Percentiles rank a stretch among this genome's conserved stretches.
These are phyloP conservation scores for Hyperoodon ampullatus DNA, from an alignment of 2,113 vertebrate genomes.

Conservation along the genomic window DNA sequence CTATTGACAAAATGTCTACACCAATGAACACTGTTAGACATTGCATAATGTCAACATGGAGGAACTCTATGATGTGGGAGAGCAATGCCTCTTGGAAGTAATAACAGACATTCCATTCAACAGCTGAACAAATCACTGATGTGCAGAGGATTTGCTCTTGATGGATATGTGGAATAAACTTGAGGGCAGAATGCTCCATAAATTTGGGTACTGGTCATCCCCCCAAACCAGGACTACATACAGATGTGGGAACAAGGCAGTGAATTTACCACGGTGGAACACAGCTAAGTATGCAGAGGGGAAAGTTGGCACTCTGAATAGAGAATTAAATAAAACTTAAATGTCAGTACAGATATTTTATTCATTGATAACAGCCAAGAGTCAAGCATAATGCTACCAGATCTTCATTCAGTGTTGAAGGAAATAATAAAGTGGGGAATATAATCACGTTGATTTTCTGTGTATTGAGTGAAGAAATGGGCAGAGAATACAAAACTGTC, in stretches of 20 bases:
- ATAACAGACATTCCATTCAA: background rate
- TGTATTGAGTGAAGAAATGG: background rate
- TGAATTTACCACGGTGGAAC: background rate
- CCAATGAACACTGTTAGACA: background rate
- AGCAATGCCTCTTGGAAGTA: background rate
- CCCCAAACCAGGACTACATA: background rate
- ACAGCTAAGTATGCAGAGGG: background rate
- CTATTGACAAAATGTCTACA: background rate
- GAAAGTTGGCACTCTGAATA: background rate
- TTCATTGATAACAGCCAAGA: background rate
- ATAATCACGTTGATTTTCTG: background rate
- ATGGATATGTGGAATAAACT: background rate
- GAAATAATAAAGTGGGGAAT: background rate
- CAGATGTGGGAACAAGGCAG: background rate
- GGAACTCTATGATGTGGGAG: background rate
- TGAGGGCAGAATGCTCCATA: background rate
- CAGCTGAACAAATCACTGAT: background rate
- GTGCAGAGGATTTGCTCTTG: background rate
- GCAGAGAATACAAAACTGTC: background rate
- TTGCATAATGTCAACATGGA: background rate
- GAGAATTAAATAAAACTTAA: background rate
- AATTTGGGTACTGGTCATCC: background rate
- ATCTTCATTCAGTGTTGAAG: background rate
- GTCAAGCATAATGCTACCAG: background rate
- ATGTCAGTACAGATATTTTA: background rate